Evolutionary conservation across 2,113 vertebrate genomes (phyloP).

Genomic region (Pachycephala philippinensis): DNA sequence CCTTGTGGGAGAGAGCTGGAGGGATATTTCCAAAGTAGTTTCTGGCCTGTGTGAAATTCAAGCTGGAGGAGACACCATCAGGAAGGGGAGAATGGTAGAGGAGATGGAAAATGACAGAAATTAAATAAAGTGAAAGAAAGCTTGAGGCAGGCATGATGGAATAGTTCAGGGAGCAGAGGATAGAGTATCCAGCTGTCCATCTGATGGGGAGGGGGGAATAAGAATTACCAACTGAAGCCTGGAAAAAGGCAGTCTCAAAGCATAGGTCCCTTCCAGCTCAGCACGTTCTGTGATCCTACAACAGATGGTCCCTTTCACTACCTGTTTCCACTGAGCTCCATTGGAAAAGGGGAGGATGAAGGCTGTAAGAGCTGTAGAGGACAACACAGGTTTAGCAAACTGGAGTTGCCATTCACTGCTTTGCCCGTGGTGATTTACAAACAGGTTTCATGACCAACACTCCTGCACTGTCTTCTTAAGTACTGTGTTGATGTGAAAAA

Average conservation of each 20-base stretch:
- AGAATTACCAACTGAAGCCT: not conserved
- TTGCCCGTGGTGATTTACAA: not conserved
- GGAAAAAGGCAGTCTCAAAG: not conserved
- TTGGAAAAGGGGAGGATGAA: not conserved
- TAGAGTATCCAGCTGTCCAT: not conserved
- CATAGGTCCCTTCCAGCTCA: not conserved
- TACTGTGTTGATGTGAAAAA: not conserved
- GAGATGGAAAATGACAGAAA: not conserved
- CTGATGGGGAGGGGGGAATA: accelerated
- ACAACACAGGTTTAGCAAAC: not conserved
- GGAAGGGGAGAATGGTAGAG: not conserved
- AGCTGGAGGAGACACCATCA: not conserved
- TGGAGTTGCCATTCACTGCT: accelerated
- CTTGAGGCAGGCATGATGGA: not conserved
- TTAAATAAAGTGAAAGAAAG: not conserved
- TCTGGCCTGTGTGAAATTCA: not conserved
- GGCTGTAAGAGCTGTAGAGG: not conserved
- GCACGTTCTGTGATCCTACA: not conserved
- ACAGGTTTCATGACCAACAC: not conserved
- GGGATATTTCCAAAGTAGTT: not conserved
- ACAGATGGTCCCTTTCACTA: not conserved
- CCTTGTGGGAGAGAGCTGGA: not conserved
- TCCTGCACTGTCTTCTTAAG: not conserved
- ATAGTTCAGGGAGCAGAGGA: not conserved
- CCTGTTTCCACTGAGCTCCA: not conserved